phyloP scores from a whole-genome alignment of 2,113 vertebrate species.

The Orthonyx spaldingii region DNA sequence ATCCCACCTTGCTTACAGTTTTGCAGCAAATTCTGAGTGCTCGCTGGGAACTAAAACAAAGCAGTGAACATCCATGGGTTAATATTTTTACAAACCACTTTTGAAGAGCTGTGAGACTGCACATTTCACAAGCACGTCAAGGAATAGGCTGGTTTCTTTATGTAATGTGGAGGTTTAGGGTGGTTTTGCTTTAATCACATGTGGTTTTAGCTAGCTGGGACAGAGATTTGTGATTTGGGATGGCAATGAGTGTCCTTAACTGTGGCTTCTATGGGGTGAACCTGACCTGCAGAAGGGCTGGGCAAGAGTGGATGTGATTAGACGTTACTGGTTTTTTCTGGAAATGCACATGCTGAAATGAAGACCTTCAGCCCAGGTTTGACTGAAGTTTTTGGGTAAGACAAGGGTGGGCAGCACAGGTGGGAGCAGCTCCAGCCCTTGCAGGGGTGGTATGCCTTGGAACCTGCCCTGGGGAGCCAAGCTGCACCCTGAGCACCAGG shows the following conservation, averaged over 20 bases:
- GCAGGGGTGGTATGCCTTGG: neutral
- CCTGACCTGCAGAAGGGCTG: neutral
- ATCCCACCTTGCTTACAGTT: neutral
- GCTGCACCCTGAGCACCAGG: neutral
- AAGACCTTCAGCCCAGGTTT: neutral
- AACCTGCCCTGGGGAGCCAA: neutral
- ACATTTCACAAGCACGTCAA: neutral
- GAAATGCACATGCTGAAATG: neutral
- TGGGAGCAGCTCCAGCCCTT: neutral
- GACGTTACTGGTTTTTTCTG: neutral
- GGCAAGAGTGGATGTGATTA: neutral
- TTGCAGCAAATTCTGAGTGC: neutral
- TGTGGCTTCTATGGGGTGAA: neutral
- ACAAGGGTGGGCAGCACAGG: neutral
- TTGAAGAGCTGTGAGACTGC: neutral
- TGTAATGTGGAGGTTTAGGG: neutral
- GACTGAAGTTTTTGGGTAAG: neutral
- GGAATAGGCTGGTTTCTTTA: neutral
- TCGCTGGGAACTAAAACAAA: neutral
- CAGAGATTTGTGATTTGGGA: neutral
- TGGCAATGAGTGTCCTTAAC: neutral
- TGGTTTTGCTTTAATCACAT: neutral
- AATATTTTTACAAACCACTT: neutral
- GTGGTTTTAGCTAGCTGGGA: neutral
- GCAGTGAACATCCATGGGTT: neutral